Percentiles rank a stretch among this genome's conserved stretches.
phyloP scores from a whole-genome alignment of 2,888 invertebrate genomes.

The Druceiella hillmani region DNA sequence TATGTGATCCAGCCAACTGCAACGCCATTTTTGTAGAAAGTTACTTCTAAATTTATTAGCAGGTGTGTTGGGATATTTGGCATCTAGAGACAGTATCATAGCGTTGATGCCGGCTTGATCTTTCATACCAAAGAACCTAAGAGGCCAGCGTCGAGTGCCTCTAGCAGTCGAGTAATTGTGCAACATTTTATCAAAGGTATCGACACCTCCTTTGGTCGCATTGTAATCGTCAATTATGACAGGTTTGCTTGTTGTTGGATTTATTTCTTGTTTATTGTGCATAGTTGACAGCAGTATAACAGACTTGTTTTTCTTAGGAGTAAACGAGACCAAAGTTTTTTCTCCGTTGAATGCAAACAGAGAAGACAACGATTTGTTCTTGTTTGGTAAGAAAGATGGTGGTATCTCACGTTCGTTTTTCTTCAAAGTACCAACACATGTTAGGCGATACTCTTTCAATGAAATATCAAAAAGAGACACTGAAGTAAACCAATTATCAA shows the following conservation, averaged over 20 bases:
- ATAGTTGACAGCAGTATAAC: constrained; percentile 8
- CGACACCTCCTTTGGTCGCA: constrained; percentile 13
- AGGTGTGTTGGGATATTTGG: too few species aligned
- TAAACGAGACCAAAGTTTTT: constrained; percentile 8
- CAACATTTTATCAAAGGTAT: constrained; percentile 14
- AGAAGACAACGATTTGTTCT: constrained; percentile 5
- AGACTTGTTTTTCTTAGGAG: constrained; percentile 6
- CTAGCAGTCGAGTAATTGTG: constrained; percentile 8
- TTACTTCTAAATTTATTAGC: too few species aligned
- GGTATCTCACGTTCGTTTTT: too few species aligned
- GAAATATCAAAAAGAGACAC: too few species aligned
- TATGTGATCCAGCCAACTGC: too few species aligned
- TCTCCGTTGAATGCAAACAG: constrained; percentile 7
- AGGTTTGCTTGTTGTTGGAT: too few species aligned
- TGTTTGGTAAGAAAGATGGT: constrained; percentile 6
- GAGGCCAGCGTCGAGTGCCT: constrained; percentile 12
- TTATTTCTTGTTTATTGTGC: constrained; percentile 5
- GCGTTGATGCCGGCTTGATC: constrained; percentile 13
- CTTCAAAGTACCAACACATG: too few species aligned
- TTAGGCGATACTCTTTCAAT: too few species aligned
- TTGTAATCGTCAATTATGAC: constrained; percentile 11
- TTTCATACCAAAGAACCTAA: constrained; percentile 11
- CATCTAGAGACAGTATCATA: constrained; percentile 9
- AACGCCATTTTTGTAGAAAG: too few species aligned
- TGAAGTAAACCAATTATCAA: too few species aligned